These are phyloP conservation scores for Rhogogaster chlorosoma DNA, from an alignment of 2,888 invertebrate species.

Conservation along the genomic window DNA sequence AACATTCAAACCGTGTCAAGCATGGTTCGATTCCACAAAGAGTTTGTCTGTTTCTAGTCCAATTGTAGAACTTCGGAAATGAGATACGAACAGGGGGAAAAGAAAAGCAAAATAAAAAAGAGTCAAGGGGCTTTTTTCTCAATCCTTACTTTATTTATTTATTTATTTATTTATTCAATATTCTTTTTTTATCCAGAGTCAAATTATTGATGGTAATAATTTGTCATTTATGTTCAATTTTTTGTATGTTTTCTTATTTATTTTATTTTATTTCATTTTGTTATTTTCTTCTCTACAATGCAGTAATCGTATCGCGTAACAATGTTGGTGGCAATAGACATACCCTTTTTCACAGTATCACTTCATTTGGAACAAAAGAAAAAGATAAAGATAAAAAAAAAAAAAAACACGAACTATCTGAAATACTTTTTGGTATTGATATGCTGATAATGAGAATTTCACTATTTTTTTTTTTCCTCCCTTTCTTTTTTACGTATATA, in stretches of 20 bases:
- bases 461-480: neutral
- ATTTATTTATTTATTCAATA: neutral
- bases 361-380: neutral
- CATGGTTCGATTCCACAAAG: slow-evolving; percentile 2
- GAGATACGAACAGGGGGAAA: neutral
- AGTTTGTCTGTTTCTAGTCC: slow-evolving; percentile 29
- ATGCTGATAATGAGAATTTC: neutral
- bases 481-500: slow-evolving; percentile 9
- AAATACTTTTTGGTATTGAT: slow-evolving; percentile 49
- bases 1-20: slow-evolving; percentile 17
- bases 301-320: slow-evolving; percentile 8
- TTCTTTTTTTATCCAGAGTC: neutral
- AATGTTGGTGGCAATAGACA: slow-evolving; percentile 24
- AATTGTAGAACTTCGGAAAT: slow-evolving; percentile 23
- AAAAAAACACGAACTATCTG: slow-evolving; percentile 3
- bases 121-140: neutral
- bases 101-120: neutral
- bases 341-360: slow-evolving; percentile 24
- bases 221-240: neutral
- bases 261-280: slow-evolving; percentile 18
- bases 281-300: neutral
- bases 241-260: neutral
- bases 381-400: no score
- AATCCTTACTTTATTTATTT: neutral
- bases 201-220: neutral